Evolutionary conservation across 2,113 vertebrate genomes (phyloP), one percentile per base, ranked within the genome.

Genomic region (Leptodactylus fuscus): DNA sequence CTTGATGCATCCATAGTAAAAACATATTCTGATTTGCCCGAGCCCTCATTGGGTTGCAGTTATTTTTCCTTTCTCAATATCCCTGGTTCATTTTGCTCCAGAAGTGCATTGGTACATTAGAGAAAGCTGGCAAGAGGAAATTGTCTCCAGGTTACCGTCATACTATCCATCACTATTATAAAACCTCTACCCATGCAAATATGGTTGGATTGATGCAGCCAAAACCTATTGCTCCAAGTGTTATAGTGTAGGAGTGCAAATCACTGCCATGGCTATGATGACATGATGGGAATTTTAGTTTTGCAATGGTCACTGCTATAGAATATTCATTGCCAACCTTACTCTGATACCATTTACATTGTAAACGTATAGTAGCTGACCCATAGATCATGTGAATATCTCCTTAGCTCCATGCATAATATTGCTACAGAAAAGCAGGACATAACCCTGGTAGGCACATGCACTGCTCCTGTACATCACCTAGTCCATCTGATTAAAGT

Each of bases 401-500:
- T 70, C 41, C 12, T 12, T 20, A n/a, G 16, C 29, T 36, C 62
- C 80, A 81, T 81, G 62, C 80, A 81, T 18, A 46, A 11, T 67
- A 22, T 9, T 27, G 15, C 36, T 62, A 38, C n/a, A 27, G 36
- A 44, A 38, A 80, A 80, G 53, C 55, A 60, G n/a, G 34, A 60
- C 77, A 80, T 27, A 80, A 48, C 48, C 46, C 2, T 10, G n/a
- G 38, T 18, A 73, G 34, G 69, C 49, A 53, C 67, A 82, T 82
- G 69, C 67, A 80, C 38, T 44, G 20, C 34, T 44, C 22, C 53
- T 60, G 77, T 69, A 81, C 58, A 81, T 82, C 81, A 82, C 67
- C 81, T 82, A 82, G 18, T 70, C 18, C 81, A 38, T 53, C 13
- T 82, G 70, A 82, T 69, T 71, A 38, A 29, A 38, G 22, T 58